phyloP scores from a whole-genome alignment of 2,113 vertebrate species.

The Notarius quadriscutis region DNA sequence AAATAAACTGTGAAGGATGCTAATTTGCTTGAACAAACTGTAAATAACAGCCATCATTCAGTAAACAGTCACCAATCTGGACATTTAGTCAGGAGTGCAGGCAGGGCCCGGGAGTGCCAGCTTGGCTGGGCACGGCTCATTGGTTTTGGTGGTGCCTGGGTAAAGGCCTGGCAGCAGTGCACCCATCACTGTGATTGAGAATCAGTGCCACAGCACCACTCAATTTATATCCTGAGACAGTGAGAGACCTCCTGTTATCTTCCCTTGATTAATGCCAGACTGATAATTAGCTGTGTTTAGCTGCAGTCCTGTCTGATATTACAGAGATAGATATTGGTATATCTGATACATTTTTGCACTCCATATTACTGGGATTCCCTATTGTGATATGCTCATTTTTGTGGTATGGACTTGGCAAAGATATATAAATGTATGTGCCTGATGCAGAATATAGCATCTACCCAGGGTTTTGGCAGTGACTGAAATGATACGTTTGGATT shows the following conservation, averaged over 20 bases:
- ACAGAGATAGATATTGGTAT: conserved; percentile 22
- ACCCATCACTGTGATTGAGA: conserved; percentile 44
- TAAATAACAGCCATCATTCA: conserved; percentile 46
- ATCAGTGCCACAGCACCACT: conserved; percentile 32
- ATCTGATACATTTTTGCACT: conserved; percentile 26
- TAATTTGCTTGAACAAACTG: conserved; percentile 40
- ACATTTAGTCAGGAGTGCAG: conserved; percentile 45
- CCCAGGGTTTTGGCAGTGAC: conserved; percentile 72
- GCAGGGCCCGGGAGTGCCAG: conserved; percentile 22
- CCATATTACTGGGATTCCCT: conserved; percentile 23
- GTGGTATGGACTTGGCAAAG: conserved; percentile 18
- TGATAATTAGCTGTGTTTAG: conserved; percentile 49
- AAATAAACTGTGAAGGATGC: conserved; percentile 40
- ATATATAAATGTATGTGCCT: neutral
- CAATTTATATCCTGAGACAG: conserved; percentile 28
- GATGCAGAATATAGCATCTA: neutral
- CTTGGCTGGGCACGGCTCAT: conserved; percentile 49
- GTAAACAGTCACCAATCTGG: conserved; percentile 42
- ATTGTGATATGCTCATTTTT: conserved; percentile 22
- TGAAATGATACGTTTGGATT: conserved; percentile 75
- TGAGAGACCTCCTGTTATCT: conserved; percentile 37
- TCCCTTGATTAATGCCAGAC: conserved; percentile 44
- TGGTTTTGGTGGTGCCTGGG: conserved; percentile 41
- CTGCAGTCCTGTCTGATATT: conserved; percentile 42
- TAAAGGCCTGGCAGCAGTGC: conserved; percentile 44